Base-by-base conservation (phyloP, 2,113 vertebrate species). In the Mungos mungo region DNA sequence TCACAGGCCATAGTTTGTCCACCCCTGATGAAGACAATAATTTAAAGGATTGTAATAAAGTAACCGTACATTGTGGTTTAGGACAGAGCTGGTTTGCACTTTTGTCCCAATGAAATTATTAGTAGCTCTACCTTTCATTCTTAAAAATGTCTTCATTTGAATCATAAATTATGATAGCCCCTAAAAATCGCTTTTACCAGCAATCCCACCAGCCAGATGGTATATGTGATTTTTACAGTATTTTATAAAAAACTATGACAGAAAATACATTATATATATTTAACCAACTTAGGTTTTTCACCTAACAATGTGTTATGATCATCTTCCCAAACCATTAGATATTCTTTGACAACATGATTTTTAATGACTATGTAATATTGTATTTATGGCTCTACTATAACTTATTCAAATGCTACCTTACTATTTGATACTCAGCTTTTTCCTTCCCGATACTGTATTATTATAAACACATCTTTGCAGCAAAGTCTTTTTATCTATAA, bases 241-340 rank as follows among this genome's bases (percentile, higher is more conserved):
- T 60, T 88, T 88, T 74, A 81, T 33, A 19, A 96, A 69, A 69
- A 77, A 50, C 25, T 60, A 33, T 68, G 18, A 57, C 21, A 90
- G 63, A 93, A 87, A 85, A 80, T 72, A 81, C 13, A 79, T 52
- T 80, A 38, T 57, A 25, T 86, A 6, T 18, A 77, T 88, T 50
- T 69, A 95, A 35, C 13, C 76, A 63, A 63, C 27, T 27, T 83
- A 16, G 6, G 31, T 85, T 88, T 86, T 77, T 90, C 33, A 92
- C 63, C 21, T 76, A 50, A 79, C 13, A 57, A 3, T 71, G 63
- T 72, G 41, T 50, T 65, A 7, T 88, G 23, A 31, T 79, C n/a
- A 52, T 92, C 50, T 92, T 88, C 23, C 23, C 63, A 79, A 83
- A 79, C 57, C 11, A 94, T 94, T 84, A 83, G 82, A 31, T 91